phyloP scores from a whole-genome alignment of 2,113 vertebrate species.

The Bufo bufo region DNA sequence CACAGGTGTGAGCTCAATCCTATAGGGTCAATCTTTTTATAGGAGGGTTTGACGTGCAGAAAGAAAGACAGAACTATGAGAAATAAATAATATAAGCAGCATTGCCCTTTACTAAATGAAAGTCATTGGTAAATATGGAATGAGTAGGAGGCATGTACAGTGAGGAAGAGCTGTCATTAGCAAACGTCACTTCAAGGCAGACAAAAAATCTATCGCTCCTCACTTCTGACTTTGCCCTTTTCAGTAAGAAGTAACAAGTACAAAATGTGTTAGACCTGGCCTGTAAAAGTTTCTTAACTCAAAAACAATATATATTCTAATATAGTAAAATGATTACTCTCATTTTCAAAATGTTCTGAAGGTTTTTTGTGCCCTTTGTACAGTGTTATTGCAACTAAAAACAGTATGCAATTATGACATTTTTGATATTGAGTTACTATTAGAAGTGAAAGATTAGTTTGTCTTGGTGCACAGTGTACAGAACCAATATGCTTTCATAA shows the following conservation, averaged over 20 bases:
- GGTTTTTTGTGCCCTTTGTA: not conserved
- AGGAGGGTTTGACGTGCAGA: not conserved
- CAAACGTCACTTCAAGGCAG: not conserved
- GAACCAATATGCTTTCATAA: not conserved
- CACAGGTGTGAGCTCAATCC: not conserved
- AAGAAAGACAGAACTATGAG: not conserved
- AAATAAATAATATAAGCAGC: not conserved
- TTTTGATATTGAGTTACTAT: not conserved
- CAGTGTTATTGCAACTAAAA: not conserved
- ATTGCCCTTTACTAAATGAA: slow-evolving; percentile 10
- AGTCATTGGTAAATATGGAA: not conserved
- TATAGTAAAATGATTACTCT: not conserved
- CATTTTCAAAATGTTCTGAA: not conserved
- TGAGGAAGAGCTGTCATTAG: slow-evolving; percentile 1
- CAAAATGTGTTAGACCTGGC: not conserved
- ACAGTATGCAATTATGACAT: not conserved
- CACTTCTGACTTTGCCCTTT: not conserved
- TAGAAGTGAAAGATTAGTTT: too few species aligned
- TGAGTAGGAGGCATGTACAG: not conserved
- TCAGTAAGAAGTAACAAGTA: not conserved
- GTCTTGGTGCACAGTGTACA: not conserved
- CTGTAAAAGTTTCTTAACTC: not conserved
- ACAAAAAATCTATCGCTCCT: slow-evolving; percentile 12
- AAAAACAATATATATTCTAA: not conserved
- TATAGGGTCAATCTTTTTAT: not conserved